A percentile compares a stretch with the other conserved stretches of the same genome.
phyloP scores from a whole-genome alignment of 2,113 vertebrate species.

The Forbesichthys papilliferus region DNA sequence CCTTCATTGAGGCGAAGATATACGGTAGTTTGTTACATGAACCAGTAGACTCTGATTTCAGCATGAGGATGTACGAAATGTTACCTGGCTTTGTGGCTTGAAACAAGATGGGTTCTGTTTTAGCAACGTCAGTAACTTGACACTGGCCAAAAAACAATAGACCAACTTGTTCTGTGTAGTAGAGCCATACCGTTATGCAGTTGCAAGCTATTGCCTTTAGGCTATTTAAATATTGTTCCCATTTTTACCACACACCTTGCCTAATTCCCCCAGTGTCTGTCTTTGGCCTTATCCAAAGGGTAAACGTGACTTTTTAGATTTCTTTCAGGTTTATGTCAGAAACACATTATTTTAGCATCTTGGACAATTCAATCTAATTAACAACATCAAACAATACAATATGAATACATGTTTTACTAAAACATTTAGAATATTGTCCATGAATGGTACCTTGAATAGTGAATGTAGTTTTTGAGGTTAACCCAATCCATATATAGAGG shows the following conservation, averaged over 20 bases:
- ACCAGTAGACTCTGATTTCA: neutral
- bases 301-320: too few relatives aligned
- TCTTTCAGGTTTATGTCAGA: too few relatives aligned
- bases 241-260: constrained; percentile 20
- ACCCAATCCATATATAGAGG: neutral
- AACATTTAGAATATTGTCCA: too few relatives aligned
- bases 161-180: constrained; percentile 23
- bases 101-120: constrained; percentile 33
- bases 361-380: too few relatives aligned
- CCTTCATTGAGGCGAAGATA: neutral
- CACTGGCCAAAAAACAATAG: constrained; percentile 50
- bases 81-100: neutral
- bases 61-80: neutral
- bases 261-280: too few relatives aligned
- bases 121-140: constrained; percentile 54
- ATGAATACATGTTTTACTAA: too few relatives aligned
- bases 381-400: too few relatives aligned
- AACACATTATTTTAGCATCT: too few relatives aligned
- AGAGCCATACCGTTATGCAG: too few relatives aligned
- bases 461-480: too few relatives aligned
- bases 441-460: too few relatives aligned
- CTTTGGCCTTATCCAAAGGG: too few relatives aligned
- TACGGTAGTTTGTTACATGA: neutral
- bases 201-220: constrained; percentile 4
- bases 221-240: constrained; percentile 15